Conservation (phyloP, 2,888 invertebrate genomes). For the Timema podura region DNA sequence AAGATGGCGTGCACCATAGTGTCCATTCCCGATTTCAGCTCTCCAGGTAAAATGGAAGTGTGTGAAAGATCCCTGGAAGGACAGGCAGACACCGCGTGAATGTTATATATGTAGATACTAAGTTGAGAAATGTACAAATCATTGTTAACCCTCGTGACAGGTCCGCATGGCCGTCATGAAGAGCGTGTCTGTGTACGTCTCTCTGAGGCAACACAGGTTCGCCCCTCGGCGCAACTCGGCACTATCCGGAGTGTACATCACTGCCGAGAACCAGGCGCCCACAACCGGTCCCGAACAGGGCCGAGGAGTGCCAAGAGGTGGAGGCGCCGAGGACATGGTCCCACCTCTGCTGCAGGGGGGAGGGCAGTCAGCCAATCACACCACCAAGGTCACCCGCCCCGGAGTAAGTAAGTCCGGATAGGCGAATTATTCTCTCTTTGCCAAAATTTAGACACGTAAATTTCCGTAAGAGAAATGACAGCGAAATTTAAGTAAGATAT, state of each 20-base stretch:
- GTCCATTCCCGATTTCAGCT: no score
- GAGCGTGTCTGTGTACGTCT: slow-evolving; percentile 47
- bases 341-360: slow-evolving; percentile 14
- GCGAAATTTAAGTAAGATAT: no score
- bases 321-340: slow-evolving; percentile 8
- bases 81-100: no score
- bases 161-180: slow-evolving; percentile 48
- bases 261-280: slow-evolving; percentile 23
- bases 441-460: no score
- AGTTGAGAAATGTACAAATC: no score
- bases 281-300: not conserved
- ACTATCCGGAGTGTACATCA: slow-evolving; percentile 36
- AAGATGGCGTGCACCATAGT: no score
- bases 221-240: slow-evolving; percentile 36
- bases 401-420: slow-evolving; percentile 18
- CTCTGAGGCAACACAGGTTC: slow-evolving; percentile 39
- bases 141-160: slow-evolving; percentile 35
- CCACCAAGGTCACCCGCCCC: slow-evolving; percentile 17
- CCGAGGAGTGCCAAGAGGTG: not conserved
- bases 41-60: no score
- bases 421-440: no score
- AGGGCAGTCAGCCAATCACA: not conserved
- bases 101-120: no score
- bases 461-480: no score
- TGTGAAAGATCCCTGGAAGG: no score